phyloP scores from a whole-genome alignment of 2,113 vertebrate species.

The Sander lucioperca region DNA sequence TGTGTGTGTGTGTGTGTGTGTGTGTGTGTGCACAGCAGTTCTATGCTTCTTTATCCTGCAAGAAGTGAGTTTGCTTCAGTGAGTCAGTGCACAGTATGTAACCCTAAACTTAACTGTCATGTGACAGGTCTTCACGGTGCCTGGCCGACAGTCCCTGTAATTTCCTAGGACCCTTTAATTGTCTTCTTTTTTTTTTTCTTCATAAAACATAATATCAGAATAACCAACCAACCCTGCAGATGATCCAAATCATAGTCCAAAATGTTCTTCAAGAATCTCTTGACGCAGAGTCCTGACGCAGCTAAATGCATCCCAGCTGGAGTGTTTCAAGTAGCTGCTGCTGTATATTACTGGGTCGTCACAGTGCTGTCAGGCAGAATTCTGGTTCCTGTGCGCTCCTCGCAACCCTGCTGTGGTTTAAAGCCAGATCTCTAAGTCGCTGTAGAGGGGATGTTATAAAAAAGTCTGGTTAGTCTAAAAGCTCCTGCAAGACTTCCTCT shows the following conservation, averaged over 20 bases:
- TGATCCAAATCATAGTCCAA: too few relatives aligned
- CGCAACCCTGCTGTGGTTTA: slow-evolving; percentile 37
- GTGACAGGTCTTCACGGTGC: too few relatives aligned
- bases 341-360: neutral
- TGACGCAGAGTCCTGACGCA: neutral
- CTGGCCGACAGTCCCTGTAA: too few relatives aligned
- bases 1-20: neutral
- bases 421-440: slow-evolving; percentile 16
- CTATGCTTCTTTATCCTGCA: neutral
- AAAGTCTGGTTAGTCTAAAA: slow-evolving; percentile 27
- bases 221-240: too few relatives aligned
- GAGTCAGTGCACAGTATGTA: neutral
- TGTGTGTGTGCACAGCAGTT: neutral
- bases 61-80: neutral
- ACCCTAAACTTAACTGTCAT: too few relatives aligned
- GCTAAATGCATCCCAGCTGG: slow-evolving; percentile 15
- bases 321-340: neutral
- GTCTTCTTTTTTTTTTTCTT: too few relatives aligned
- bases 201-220: too few relatives aligned
- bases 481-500: slow-evolving; percentile 15
- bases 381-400: slow-evolving; percentile 2
- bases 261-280: too few relatives aligned
- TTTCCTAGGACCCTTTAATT: too few relatives aligned
- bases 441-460: slow-evolving; percentile 28
- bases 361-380: slow-evolving; percentile 18